Percentiles rank a stretch among this genome's conserved stretches.
These are phyloP conservation scores for Pollenia labialis DNA, from an alignment of 2,888 invertebrate species.

Conservation along the genomic window DNA sequence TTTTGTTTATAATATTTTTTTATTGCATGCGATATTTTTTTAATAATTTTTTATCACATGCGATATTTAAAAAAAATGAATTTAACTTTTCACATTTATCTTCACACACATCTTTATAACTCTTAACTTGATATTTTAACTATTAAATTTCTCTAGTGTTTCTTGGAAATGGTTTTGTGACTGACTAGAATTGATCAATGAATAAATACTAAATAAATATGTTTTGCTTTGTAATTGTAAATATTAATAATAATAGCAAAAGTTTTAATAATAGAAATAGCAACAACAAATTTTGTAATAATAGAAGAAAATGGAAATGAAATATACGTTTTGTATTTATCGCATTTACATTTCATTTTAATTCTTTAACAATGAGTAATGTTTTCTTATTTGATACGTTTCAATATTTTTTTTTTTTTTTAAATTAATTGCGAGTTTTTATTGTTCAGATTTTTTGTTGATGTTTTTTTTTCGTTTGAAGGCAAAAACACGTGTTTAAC, in stretches of 20 bases:
- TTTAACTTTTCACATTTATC: no score
- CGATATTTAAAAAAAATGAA: no score
- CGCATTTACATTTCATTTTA: slow-evolving; percentile 12
- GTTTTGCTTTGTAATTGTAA: slow-evolving; percentile 14
- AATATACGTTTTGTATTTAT: slow-evolving; percentile 13
- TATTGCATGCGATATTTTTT: no score
- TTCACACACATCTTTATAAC: no score
- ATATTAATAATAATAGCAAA: neutral
- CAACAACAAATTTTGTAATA: neutral
- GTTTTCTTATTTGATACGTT: slow-evolving; percentile 27
- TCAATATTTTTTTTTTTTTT: slow-evolving; percentile 27
- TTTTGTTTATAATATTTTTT: no score
- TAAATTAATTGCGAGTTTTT: slow-evolving; percentile 14
- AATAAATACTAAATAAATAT: slow-evolving; percentile 17
- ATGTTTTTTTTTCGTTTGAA: slow-evolving; percentile 25
- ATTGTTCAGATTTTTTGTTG: neutral
- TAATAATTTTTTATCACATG: no score
- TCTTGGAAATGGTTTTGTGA: slow-evolving; percentile 3
- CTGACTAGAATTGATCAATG: neutral
- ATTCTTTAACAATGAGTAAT: slow-evolving; percentile 8
- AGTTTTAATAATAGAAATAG: neutral
- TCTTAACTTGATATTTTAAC: neutral
- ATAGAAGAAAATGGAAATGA: neutral
- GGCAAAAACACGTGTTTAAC: slow-evolving; percentile 46
- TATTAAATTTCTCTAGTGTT: neutral